Percentiles rank a stretch among this genome's conserved stretches.
Evolutionary conservation across 2,113 vertebrate genomes (phyloP).

Genomic region (Theristicus caerulescens): DNA sequence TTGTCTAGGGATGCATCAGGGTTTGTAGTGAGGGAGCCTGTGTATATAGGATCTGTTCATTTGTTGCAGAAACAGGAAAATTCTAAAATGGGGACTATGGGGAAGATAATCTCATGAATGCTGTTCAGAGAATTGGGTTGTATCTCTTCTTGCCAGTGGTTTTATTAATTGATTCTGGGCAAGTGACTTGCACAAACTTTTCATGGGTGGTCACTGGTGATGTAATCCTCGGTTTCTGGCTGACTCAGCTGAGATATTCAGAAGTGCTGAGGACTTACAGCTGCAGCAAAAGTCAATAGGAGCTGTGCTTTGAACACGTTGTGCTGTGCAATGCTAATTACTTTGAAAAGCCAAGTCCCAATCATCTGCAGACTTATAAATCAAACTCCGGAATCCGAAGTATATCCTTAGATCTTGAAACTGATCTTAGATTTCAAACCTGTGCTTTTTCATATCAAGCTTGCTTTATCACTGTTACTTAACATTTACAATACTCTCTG

Average conservation of each 20-base stretch:
- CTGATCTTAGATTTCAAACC: neutral
- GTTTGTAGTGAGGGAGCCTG: neutral
- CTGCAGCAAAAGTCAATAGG: constrained; percentile 30
- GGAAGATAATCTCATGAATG: neutral
- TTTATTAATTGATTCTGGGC: constrained; percentile 1
- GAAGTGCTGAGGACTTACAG: constrained; percentile 24
- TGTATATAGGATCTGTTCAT: neutral
- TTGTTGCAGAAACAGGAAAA: neutral
- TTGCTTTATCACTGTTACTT: neutral
- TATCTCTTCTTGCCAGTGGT: neutral
- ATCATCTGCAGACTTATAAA: neutral
- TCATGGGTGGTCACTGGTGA: constrained; percentile 34
- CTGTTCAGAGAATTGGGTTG: neutral
- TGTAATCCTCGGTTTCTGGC: neutral
- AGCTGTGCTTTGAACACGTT: neutral
- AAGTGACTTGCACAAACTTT: neutral
- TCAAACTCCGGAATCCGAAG: neutral
- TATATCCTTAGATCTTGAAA: neutral
- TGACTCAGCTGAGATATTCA: constrained; percentile 11
- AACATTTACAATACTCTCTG: neutral
- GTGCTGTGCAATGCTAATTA: neutral
- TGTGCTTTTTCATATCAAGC: neutral
- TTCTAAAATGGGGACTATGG: neutral
- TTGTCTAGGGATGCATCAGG: neutral
- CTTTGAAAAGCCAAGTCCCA: neutral